phyloP scores from a whole-genome alignment of 2,888 invertebrate genomes.

The Drepanosiphum platanoidis region DNA sequence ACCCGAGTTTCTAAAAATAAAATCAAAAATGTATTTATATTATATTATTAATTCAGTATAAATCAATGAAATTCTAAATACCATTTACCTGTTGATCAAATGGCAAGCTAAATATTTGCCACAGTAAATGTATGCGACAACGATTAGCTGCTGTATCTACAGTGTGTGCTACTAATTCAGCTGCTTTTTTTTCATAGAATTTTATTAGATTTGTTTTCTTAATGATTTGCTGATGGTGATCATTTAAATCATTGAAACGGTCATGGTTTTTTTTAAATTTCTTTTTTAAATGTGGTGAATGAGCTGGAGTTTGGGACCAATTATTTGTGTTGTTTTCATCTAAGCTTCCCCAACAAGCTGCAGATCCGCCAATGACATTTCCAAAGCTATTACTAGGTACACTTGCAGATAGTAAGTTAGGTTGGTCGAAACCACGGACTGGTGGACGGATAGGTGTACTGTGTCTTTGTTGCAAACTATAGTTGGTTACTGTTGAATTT shows the following conservation, averaged over 20 bases:
- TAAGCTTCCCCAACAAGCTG: constrained; percentile 40
- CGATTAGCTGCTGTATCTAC: constrained; percentile 41
- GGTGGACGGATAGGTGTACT: constrained; percentile 9
- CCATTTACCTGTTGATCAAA: constrained; percentile 25
- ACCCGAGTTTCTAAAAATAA: constrained; percentile 43
- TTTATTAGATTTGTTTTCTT: constrained; percentile 20
- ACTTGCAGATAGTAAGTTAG: constrained; percentile 15
- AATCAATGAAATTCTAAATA: neutral
- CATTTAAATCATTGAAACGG: neutral
- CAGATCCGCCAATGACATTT: neutral
- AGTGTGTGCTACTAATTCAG: constrained; percentile 38
- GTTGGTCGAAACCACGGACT: neutral
- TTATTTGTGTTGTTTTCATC: constrained; percentile 4
- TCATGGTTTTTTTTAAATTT: neutral
- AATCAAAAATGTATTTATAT: neutral
- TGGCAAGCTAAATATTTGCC: constrained; percentile 7
- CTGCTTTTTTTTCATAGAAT: constrained; percentile 44
- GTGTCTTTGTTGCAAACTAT: constrained; percentile 9
- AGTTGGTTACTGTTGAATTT: neutral
- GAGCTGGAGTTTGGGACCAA: constrained; percentile 7
- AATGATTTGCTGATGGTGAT: constrained; percentile 11
- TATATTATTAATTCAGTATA: neutral
- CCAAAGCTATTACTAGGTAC: constrained; percentile 23
- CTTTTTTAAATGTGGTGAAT: neutral
- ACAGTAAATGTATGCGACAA: constrained; percentile 43